Evolutionary conservation across 2,888 invertebrate genomes (phyloP).

Genomic region (Mythimna lalbum): DNA sequence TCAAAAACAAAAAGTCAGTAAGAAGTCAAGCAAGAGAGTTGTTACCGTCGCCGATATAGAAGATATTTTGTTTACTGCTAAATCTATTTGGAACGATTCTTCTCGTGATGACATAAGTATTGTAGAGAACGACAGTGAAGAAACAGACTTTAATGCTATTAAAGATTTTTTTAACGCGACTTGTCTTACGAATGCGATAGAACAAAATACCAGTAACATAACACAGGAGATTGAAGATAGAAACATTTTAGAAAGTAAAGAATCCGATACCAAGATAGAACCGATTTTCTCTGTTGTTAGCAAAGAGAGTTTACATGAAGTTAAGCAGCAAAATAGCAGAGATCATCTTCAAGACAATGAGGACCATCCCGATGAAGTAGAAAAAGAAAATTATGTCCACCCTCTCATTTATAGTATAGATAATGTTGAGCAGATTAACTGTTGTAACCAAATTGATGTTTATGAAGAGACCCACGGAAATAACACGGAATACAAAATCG

Average conservation of each 20-base stretch:
- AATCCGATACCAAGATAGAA: not conserved
- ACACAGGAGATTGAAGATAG: not conserved
- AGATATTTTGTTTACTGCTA: constrained; percentile 83
- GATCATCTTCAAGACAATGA: not conserved
- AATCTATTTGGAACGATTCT: constrained; percentile 68
- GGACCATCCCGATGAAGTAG: not conserved
- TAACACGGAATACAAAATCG: not conserved
- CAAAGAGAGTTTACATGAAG: not conserved
- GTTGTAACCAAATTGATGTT: constrained; percentile 13
- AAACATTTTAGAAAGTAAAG: not conserved
- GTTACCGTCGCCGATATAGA: constrained; percentile 83
- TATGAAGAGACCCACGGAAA: constrained; percentile 7
- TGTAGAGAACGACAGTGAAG: constrained; percentile 11
- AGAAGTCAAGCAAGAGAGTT: constrained; percentile 72
- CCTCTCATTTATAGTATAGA: not conserved
- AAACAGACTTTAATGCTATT: constrained; percentile 29
- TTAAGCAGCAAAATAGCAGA: not conserved
- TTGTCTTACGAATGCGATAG: constrained; percentile 5
- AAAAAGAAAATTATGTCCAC: not conserved
- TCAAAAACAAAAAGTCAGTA: constrained; percentile 69
- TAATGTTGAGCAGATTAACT: not conserved
- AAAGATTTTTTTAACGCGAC: constrained; percentile 38
- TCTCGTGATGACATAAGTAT: constrained; percentile 10
- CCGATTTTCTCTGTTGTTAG: not conserved
- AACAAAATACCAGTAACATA: not conserved